Evolutionary conservation across 2,888 invertebrate genomes (phyloP).

Genomic region (Alviniconcha strummeri): DNA sequence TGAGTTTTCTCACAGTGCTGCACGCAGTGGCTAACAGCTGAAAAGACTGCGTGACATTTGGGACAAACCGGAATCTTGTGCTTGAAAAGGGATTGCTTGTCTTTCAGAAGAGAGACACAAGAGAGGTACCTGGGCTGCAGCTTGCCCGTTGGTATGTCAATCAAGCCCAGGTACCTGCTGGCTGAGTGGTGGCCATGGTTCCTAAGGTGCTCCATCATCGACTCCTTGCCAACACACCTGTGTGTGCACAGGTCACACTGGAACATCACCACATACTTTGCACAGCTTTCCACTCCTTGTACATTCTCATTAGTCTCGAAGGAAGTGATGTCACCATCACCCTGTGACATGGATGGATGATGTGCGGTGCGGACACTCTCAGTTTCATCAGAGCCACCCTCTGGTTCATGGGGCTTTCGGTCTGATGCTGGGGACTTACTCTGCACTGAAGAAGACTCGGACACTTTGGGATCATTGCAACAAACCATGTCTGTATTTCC

Average conservation of each 20-base stretch:
- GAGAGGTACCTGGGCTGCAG: neutral
- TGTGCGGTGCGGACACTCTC: neutral
- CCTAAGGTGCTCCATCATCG: neutral
- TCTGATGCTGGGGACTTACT: too few relatives aligned
- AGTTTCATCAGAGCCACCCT: neutral
- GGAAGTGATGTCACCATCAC: neutral
- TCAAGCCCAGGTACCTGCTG: constrained; percentile 1
- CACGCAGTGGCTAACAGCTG: neutral
- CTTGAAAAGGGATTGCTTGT: neutral
- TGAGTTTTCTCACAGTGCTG: neutral
- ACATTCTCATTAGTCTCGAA: neutral
- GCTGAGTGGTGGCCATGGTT: neutral
- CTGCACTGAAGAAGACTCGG: too few relatives aligned
- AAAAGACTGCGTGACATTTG: neutral
- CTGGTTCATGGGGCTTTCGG: neutral
- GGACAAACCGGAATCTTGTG: neutral
- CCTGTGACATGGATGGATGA: neutral
- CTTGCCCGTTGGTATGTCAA: neutral
- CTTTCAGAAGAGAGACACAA: neutral
- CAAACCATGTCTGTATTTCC: too few relatives aligned
- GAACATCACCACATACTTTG: constrained; percentile 1
- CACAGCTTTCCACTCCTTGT: neutral
- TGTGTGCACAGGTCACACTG: neutral
- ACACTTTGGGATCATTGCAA: too few relatives aligned
- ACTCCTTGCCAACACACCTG: neutral